phyloP scores from a whole-genome alignment of 2,113 vertebrate genomes.

The Glaucidium brasilianum region DNA sequence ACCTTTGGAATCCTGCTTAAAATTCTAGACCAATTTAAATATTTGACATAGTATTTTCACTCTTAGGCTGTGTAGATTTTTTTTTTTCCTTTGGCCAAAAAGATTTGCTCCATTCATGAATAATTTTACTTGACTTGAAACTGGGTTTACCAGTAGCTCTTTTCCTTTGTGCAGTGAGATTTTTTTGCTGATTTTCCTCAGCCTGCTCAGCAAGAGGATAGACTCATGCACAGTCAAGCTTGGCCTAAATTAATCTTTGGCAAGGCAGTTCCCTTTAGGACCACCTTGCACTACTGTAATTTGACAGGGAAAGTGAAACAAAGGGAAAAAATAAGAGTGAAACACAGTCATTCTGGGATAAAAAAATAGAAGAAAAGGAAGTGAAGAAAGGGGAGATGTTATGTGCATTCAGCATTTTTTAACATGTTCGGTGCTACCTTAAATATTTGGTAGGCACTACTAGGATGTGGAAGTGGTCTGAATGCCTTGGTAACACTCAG shows the following conservation, averaged over 20 bases:
- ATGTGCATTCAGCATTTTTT: not conserved
- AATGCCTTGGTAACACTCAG: not conserved
- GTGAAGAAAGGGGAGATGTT: not conserved
- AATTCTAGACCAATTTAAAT: not conserved
- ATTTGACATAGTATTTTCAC: not conserved
- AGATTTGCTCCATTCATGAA: not conserved
- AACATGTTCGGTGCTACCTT: not conserved
- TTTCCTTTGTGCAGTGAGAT: not conserved
- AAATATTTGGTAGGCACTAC: not conserved
- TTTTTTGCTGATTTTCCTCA: not conserved
- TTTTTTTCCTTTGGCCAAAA: not conserved
- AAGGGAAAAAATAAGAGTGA: not conserved
- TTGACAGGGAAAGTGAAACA: not conserved
- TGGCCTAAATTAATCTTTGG: not conserved
- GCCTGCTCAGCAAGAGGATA: not conserved
- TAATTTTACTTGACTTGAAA: not conserved
- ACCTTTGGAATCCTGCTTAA: not conserved
- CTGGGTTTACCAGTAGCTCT: not conserved
- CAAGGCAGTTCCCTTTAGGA: not conserved
- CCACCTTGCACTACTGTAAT: not conserved
- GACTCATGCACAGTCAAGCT: not conserved
- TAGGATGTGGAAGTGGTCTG: not conserved
- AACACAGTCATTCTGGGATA: not conserved
- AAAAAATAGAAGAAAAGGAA: not conserved
- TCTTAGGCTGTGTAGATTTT: not conserved